These are phyloP conservation scores for Corythoichthys intestinalis DNA, from an alignment of 2,113 vertebrate species.

Conservation along the genomic window DNA sequence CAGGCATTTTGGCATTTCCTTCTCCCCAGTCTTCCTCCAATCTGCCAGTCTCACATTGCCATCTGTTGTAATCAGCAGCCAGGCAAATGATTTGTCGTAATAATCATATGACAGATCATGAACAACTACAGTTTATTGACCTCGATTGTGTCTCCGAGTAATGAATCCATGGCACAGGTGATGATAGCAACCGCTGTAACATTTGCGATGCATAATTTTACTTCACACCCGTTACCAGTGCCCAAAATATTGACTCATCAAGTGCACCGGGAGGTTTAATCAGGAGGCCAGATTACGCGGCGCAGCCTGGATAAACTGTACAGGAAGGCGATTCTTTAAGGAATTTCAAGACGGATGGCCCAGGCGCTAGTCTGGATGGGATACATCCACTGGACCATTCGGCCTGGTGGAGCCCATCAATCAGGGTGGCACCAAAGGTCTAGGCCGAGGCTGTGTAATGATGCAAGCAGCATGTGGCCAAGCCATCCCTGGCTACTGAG, in stretches of 20 bases:
- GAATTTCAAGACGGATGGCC: conserved; percentile 70
- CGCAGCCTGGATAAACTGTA: conserved; percentile 41
- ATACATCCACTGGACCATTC: conserved; percentile 67
- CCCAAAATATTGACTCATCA: conserved; percentile 54
- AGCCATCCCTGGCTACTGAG: conserved; percentile 67
- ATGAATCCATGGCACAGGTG: conserved; percentile 3
- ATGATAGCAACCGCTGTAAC: conserved; percentile 3
- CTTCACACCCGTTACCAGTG: conserved; percentile 12
- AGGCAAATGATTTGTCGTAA: background rate
- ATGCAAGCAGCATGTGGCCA: conserved; percentile 72
- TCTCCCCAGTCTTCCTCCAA: too few species aligned
- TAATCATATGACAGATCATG: background rate
- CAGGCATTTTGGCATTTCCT: too few species aligned
- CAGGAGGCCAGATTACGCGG: conserved; percentile 56
- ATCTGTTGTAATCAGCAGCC: background rate
- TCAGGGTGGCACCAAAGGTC: conserved; percentile 70
- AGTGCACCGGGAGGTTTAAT: conserved; percentile 61
- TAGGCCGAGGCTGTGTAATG: conserved; percentile 74
- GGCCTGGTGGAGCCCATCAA: conserved; percentile 71
- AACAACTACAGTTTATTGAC: background rate
- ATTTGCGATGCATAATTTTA: conserved; percentile 15
- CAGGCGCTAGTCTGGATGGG: conserved; percentile 55
- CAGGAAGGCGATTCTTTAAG: conserved; percentile 52
- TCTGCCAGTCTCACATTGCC: background rate
- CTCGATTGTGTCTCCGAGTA: conserved; percentile 2